Percentiles rank a stretch among this genome's conserved stretches.
phyloP scores from a whole-genome alignment of 2,888 invertebrate species.

The Hirtodrosophila duncani region DNA sequence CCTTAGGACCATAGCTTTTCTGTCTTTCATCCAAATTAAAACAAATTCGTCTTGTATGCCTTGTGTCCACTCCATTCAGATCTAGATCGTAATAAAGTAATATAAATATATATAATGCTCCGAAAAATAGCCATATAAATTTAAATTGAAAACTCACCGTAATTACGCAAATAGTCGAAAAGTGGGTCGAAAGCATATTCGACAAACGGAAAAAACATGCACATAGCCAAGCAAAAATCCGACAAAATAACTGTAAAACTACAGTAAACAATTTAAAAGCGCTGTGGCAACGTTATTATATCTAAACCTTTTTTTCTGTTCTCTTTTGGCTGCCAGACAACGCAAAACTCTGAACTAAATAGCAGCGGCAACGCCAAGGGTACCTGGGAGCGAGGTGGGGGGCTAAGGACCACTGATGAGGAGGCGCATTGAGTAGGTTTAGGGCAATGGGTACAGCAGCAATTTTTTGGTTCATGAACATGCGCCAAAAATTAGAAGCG shows the following conservation, averaged over 20 bases:
- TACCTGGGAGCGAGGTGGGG: neutral
- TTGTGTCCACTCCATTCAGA: no score
- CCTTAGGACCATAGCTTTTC: no score
- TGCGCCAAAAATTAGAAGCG: conserved; percentile 59
- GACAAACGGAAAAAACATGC: conserved; percentile 54
- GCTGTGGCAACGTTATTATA: conserved; percentile 36
- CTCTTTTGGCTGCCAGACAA: conserved; percentile 39
- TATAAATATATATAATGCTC: no score
- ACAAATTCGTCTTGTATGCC: no score
- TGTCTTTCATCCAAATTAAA: no score
- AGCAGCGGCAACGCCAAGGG: conserved; percentile 14
- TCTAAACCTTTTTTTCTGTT: no score
- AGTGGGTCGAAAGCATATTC: conserved; percentile 24
- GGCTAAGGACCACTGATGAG: neutral
- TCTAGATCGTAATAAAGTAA: no score
- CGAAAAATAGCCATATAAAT: no score
- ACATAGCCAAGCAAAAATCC: conserved; percentile 30
- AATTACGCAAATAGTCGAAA: conserved; percentile 31
- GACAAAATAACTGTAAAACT: conserved; percentile 19
- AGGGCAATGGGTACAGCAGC: conserved; percentile 32
- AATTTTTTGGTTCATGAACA: conserved; percentile 59
- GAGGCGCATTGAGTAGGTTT: conserved; percentile 7
- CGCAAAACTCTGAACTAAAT: conserved; percentile 15
- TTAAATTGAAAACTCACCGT: conserved; percentile 17
- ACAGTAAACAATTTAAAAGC: conserved; percentile 35